Evolutionary conservation across 2,113 vertebrate species (phyloP), one percentile per base, ranked within the genome.

Genomic region (Tylochromis polylepis): DNA sequence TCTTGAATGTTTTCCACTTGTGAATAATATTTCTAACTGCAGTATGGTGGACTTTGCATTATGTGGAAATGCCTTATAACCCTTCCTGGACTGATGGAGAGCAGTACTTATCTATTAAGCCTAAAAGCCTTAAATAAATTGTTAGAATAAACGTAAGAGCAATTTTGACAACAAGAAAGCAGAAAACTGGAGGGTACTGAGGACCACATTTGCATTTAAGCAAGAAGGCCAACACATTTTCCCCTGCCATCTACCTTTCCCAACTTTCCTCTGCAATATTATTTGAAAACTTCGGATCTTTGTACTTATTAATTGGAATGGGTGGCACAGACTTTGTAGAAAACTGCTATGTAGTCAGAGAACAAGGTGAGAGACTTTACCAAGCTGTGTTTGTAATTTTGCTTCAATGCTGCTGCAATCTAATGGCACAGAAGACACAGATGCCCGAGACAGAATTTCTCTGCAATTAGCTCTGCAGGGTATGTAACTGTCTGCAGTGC

Each of bases 391-490:
- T 90, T 89, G 81, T 88, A 83, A 90, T 89, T 92, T 91, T 84
- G 77, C 51, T 88, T 86, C 83, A 57, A 86, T 82, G 58, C 65
- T 24, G 14, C 79, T 41, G 20, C 22, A 11, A 72, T 84, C 49
- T 81, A 7, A 90, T 80, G 83, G 81, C 38, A 18, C 81, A 82
- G 55, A 79, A 83, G 31, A 88, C 88, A 65, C 36, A 36, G 24
- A 81, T 82, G 87, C 90, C 82, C 56, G 46, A 89, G 90, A 90
- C 86, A 90, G 87, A 58, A 84, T 89, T 85, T 91, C 90, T 83
- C 60, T 80, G 29, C 94, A 95, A 93, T 94, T 95, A 95, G 90
- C 89, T 91, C 62, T 79, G 77, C 29, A 70, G 85, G 84, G 82
- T 90, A 85, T 88, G 87, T 85, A 90, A 87, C 90, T 91, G 93